These are phyloP conservation scores for Allacma fusca DNA, from an alignment of 2,888 invertebrate genomes.

Conservation along the genomic window DNA sequence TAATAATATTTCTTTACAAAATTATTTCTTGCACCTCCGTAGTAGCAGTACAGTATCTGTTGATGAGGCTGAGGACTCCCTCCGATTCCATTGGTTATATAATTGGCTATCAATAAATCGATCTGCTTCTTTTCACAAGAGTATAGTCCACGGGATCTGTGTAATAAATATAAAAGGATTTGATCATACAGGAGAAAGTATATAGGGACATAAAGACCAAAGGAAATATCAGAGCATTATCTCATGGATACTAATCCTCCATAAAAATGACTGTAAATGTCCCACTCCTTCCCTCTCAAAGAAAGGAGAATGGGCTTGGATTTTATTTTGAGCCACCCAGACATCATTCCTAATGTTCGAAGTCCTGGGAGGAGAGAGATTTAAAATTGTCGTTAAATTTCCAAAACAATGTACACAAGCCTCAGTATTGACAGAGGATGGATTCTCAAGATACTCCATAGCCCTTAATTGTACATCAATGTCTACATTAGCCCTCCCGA, in stretches of 20 bases:
- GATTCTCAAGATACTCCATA: too few species aligned
- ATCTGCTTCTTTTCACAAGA: not conserved
- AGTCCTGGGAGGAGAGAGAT: too few species aligned
- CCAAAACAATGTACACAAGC: too few species aligned
- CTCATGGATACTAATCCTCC: not conserved
- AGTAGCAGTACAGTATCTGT: too few species aligned
- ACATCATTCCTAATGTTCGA: not conserved
- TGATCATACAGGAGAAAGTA: not conserved
- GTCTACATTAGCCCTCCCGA: too few species aligned
- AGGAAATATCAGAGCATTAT: not conserved
- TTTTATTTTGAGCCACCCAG: not conserved
- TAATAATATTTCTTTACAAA: too few species aligned
- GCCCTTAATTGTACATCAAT: too few species aligned
- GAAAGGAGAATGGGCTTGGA: not conserved
- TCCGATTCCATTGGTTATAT: not conserved
- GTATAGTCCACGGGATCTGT: not conserved
- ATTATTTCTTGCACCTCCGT: too few species aligned
- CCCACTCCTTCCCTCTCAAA: not conserved
- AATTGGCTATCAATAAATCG: slow-evolving; percentile 39
- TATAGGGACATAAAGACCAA: not conserved
- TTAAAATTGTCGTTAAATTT: too few species aligned
- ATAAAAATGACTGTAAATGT: not conserved
- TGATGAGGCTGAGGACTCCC: too few species aligned
- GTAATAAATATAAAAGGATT: not conserved
- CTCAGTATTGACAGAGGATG: too few species aligned